phyloP scores from a whole-genome alignment of 1,140 invertebrate genomes.

The Drosophila yakuba region DNA sequence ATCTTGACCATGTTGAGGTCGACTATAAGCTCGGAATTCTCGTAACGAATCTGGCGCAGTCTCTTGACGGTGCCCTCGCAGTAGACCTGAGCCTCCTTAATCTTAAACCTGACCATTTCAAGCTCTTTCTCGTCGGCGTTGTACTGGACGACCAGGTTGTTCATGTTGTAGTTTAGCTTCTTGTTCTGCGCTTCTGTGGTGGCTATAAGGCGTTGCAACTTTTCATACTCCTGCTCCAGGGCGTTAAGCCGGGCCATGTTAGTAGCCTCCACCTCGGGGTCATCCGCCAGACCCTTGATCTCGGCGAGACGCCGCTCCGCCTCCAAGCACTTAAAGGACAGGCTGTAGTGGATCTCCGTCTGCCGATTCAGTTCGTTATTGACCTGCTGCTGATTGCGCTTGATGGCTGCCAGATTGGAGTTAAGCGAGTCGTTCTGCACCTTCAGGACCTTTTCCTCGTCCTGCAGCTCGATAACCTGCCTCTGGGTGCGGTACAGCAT shows the following conservation, averaged over 20 bases:
- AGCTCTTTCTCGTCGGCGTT: slow-evolving; percentile 67
- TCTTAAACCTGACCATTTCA: slow-evolving; percentile 77
- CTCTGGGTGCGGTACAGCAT: slow-evolving; percentile 72
- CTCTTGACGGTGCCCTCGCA: slow-evolving; percentile 87
- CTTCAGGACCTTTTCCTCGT: slow-evolving; percentile 59
- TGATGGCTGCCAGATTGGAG: slow-evolving; percentile 43
- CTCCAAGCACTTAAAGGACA: slow-evolving; percentile 73
- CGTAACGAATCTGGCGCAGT: slow-evolving; percentile 84
- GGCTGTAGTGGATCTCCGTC: slow-evolving; percentile 73
- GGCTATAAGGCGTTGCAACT: slow-evolving; percentile 53
- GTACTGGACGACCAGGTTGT: slow-evolving; percentile 84
- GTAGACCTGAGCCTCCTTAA: slow-evolving; percentile 84
- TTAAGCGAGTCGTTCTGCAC: slow-evolving; percentile 59
- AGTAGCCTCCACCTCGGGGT: slow-evolving; percentile 59
- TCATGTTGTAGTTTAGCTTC: slow-evolving; percentile 86
- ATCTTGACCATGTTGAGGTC: slow-evolving; percentile 87
- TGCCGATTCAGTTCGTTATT: slow-evolving; percentile 63
- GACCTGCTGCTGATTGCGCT: slow-evolving; percentile 50
- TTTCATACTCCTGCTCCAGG: slow-evolving; percentile 55
- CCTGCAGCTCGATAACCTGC: slow-evolving; percentile 55
- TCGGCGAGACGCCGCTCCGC: slow-evolving; percentile 45
- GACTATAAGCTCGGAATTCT: slow-evolving; percentile 87
- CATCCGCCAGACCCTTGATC: slow-evolving; percentile 41
- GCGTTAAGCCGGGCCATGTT: slow-evolving; percentile 44
- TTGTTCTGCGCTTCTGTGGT: slow-evolving; percentile 85